A percentile compares a stretch with the other conserved stretches of the same genome.
Evolutionary conservation across 2,888 invertebrate genomes (phyloP).

Genomic region (Panopea generosa): DNA sequence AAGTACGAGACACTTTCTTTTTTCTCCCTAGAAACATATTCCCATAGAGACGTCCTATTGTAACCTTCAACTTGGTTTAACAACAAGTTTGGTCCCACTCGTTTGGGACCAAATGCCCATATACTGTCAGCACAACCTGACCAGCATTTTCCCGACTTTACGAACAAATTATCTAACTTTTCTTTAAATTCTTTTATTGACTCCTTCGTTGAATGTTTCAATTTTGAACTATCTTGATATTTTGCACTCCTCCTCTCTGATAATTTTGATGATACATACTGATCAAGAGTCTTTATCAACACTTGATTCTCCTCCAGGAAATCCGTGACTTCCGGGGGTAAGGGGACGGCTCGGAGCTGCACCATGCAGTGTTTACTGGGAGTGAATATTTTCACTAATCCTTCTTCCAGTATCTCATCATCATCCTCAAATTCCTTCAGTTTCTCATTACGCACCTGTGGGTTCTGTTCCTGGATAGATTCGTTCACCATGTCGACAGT

Average conservation of each 20-base stretch:
- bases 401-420: slow-evolving; percentile 70
- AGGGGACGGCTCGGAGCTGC: slow-evolving; percentile 91
- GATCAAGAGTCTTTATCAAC: slow-evolving; percentile 90
- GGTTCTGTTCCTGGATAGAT: slow-evolving; percentile 88
- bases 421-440: slow-evolving; percentile 74
- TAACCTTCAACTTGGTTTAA: slow-evolving; percentile 92
- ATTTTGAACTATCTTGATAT: slow-evolving; percentile 32
- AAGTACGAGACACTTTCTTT: slow-evolving; percentile 29
- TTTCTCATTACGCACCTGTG: slow-evolving; percentile 51
- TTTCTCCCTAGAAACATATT: slow-evolving; percentile 47
- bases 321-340: slow-evolving; percentile 90
- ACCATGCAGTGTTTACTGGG: slow-evolving; percentile 91
- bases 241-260: slow-evolving; percentile 39
- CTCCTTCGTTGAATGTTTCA: slow-evolving; percentile 69
- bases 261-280: slow-evolving; percentile 59
- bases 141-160: slow-evolving; percentile 87
- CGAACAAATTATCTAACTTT: slow-evolving; percentile 88
- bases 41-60: slow-evolving; percentile 86
- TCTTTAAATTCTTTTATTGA: slow-evolving; percentile 85
- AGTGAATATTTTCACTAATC: slow-evolving; percentile 87
- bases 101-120: slow-evolving; percentile 96
- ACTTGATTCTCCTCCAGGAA: slow-evolving; percentile 90
- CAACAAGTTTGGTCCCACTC: slow-evolving; percentile 95
- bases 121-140: slow-evolving; percentile 86
- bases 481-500: slow-evolving; percentile 94